Evolutionary conservation across 2,888 invertebrate genomes (phyloP), one percentile per base, ranked within the genome.

Genomic region (Erebia aethiops): DNA sequence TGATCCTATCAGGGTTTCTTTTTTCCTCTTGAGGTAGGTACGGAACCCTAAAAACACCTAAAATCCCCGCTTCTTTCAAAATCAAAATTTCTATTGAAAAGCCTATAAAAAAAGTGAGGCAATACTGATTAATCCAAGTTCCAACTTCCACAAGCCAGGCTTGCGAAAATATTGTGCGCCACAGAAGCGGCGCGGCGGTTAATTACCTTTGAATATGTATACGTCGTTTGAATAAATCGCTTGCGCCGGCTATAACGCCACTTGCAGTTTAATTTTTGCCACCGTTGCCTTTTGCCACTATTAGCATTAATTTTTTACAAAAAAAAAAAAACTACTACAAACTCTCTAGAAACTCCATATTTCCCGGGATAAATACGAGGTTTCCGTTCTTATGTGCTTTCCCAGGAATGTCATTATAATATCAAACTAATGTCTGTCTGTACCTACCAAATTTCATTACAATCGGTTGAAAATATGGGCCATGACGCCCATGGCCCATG

Each of bases 151-250:
- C 1, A 14, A 14, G 46, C 16, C 43, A 11, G 21, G 64, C n/a
- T 26, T 16, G 51, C 16, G 13, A 52, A 54, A 54, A 54, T 64
- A 64, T 54, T 64, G 64, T n/a, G 64, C 52, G 35, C 51, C 16
- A 41, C 51, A 64, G 52, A 26, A 4, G n/a, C 51, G 84, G 82
- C 81, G n/a, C 51, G 84, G 82, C 81, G 87, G 90, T 89, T 90
- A 91, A 92, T 91, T 91, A 91, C 91, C 91, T 85, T 87, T 92
- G 92, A 91, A 92, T 92, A 92, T 92, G 91, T 91, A 92, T 91
- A 89, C 90, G 90, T 89, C 90, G 89, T 91, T 92, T 90, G 91
- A 91, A 91, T 91, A 91, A 90, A 91, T 89, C 89, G 90, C 87
- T 80, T 78, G 84, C 84, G 82, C 88, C 83, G 85, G 84, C 85